These are phyloP conservation scores for Papilio polytes DNA, from an alignment of 1,140 invertebrate species.

Conservation along the genomic window DNA sequence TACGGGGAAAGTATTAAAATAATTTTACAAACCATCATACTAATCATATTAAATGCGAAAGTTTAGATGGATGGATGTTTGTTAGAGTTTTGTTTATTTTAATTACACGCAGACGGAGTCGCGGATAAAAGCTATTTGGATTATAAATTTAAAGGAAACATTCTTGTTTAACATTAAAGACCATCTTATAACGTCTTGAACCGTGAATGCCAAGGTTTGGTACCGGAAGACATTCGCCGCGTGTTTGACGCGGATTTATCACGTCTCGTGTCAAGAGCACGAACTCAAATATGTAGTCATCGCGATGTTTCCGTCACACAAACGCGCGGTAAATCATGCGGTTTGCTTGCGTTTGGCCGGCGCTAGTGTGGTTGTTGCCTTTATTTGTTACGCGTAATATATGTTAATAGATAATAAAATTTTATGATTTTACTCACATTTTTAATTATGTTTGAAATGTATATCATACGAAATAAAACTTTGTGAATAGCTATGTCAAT, in stretches of 20 bases:
- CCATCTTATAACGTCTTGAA: neutral
- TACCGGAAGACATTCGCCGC: conserved; percentile 8
- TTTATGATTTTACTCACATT: neutral
- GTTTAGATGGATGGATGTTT: no score
- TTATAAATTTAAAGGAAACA: neutral
- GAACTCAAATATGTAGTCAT: conserved; percentile 12
- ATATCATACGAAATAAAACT: neutral
- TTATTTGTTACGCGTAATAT: neutral
- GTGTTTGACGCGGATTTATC: conserved; percentile 16
- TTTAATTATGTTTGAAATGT: neutral
- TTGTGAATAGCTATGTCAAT: no score
- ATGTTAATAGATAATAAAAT: neutral
- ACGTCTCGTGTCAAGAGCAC: conserved; percentile 3
- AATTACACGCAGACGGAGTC: no score
- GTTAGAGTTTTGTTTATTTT: no score
- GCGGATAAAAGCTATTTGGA: no score
- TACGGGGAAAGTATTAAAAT: no score
- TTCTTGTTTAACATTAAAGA: conserved; percentile 8
- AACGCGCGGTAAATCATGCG: conserved; percentile 17
- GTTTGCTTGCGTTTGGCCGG: neutral
- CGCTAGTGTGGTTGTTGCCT: neutral
- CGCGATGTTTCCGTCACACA: conserved; percentile 20
- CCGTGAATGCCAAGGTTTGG: conserved; percentile 16
- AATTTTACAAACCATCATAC: no score
- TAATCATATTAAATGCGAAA: no score